Conservation (phyloP, 2,888 invertebrate species). For the Morpho achilles region DNA sequence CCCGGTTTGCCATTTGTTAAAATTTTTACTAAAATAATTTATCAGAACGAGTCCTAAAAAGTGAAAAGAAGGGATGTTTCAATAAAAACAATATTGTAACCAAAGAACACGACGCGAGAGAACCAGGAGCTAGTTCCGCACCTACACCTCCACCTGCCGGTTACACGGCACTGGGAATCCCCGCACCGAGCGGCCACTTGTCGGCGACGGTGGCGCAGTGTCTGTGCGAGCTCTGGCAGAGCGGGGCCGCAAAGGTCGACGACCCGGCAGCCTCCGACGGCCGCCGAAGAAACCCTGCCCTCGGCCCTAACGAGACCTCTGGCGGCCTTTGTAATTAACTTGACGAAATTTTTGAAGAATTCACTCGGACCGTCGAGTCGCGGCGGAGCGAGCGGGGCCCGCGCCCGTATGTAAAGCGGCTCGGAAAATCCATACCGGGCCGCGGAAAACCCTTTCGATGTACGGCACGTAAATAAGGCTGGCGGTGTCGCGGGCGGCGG, state of each 20-base stretch:
- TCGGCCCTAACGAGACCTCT: not conserved
- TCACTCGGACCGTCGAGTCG: not conserved
- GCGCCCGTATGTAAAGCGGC: slow-evolving; percentile 62
- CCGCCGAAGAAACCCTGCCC: not conserved
- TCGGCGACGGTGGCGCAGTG: slow-evolving; percentile 5
- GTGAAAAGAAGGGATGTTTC: no score
- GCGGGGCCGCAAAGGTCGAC: slow-evolving; percentile 36
- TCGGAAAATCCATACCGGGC: slow-evolving; percentile 76
- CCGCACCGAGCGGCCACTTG: slow-evolving; percentile 3
- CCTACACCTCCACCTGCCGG: no score
- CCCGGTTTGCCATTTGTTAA: no score
- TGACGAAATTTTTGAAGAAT: not conserved
- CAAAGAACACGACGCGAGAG: no score
- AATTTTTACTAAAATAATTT: no score
- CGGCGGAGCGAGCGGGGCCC: slow-evolving; percentile 2
- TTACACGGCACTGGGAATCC: not conserved
- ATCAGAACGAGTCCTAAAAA: no score
- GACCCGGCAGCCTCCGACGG: slow-evolving; percentile 31
- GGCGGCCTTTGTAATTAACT: no score
- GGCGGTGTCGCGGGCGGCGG: slow-evolving; percentile 40
- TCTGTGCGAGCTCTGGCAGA: slow-evolving; percentile 11
- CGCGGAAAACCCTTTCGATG: slow-evolving; percentile 80
- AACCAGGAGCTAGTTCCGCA: no score
- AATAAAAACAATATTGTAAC: no score
- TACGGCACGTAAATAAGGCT: slow-evolving; percentile 76